Percentiles rank a stretch among this genome's conserved stretches.
Evolutionary conservation across 2,797 vertebrate species (phyloP).

Genomic region (Etheostoma perlongum): DNA sequence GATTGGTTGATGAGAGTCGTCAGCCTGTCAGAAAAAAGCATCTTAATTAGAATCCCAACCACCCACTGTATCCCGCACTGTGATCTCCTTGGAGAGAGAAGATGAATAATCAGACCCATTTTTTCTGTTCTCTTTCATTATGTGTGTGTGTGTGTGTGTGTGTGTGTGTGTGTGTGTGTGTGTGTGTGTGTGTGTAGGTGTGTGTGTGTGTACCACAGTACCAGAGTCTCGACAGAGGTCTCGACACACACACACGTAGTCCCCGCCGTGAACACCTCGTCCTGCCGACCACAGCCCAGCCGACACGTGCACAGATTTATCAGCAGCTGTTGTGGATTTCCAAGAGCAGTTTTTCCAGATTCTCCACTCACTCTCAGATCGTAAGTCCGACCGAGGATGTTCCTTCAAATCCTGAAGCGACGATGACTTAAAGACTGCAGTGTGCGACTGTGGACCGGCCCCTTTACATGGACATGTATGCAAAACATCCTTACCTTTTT

Average conservation of each 20-base stretch:
- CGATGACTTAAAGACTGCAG: constrained; percentile 1
- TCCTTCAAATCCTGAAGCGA: background rate
- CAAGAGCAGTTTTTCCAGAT: constrained; percentile 7
- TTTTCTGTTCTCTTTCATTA: no score
- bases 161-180: constrained; percentile 1
- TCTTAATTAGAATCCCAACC: no score
- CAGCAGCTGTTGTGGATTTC: constrained; percentile 28
- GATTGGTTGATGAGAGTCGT: no score
- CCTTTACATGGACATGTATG: background rate
- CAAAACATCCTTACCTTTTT: background rate
- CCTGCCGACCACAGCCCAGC: constrained; percentile 4
- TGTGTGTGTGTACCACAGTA: constrained; percentile 25
- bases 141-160: background rate
- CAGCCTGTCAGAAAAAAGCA: no score
- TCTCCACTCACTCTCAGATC: constrained; percentile 2
- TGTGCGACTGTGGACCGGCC: constrained; percentile 10
- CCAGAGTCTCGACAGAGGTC: constrained; percentile 5
- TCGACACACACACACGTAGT: constrained; percentile 1
- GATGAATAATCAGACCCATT: background rate
- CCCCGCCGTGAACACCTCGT: constrained; percentile 1
- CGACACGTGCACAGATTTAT: constrained; percentile 32
- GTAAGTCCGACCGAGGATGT: background rate
- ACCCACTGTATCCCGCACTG: background rate
- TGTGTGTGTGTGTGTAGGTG: constrained; percentile 15
- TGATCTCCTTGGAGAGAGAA: no score